Evolutionary conservation across 64 coral and sea anemone genomes (phyloP), one percentile per base, ranked within the genome.

Genomic region (Montipora foliosa): DNA sequence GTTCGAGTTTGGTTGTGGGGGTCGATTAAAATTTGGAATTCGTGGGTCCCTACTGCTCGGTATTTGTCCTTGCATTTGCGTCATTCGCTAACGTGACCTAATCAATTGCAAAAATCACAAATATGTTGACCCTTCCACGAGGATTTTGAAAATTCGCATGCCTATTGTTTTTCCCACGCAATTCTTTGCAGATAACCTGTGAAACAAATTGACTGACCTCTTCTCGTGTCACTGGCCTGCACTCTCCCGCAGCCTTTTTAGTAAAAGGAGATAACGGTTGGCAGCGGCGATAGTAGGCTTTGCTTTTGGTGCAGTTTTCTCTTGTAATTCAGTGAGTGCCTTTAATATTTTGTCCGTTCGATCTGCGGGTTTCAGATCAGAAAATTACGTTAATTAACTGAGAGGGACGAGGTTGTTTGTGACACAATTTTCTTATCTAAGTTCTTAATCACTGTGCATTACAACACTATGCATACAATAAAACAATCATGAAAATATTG

Each of bases 21-120:
- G 66, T 44, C n/a, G 6, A 74, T 74, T 68, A 21, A 29, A 74
- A 74, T 78, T 78, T 50, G 76, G 76, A 0, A 78, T 78, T 78
- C 76, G 14, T 49, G 76, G 76, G 45, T 78, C 76, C 16, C 76
- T 78, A 78, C 76, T 47, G 0, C 2, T 55, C 1, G 61, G 61
- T 64, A 0, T 64, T 64, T 64, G 61, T 1, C 61, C 61, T 15
- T 64, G 61, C 0, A 64, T 64, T 47, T 78, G 46, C 46, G 17
- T 78, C 47, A 49, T 46, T 17, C 47, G 76, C 76, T 78, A 47
- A 50, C 61, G 13, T 78, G 76, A 78, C 76, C 76, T 8, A 15
- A 47, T 78, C 47, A 0, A 49, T 78, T 78, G 17, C 76, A 78
- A 78, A 78, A 78, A 50, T 78, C 76, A 49, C 76, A 78, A 78